These are phyloP conservation scores for Potorous gilbertii DNA, from an alignment of 2,797 vertebrate genomes.

Conservation along the genomic window DNA sequence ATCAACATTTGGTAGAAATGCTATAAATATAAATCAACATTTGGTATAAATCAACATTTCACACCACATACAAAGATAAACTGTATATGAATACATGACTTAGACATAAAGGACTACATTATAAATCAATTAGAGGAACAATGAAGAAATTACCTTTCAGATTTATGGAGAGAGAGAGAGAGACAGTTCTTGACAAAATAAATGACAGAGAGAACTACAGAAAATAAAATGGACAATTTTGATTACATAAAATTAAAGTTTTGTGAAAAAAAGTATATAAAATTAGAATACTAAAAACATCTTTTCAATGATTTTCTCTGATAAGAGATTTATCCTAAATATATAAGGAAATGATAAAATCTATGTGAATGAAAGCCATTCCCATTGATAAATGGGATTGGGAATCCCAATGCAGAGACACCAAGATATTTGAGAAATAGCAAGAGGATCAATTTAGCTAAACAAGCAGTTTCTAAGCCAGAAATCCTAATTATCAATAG, in stretches of 20 bases:
- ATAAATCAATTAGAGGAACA: not conserved
- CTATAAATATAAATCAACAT: no score
- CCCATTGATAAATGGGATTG: not conserved
- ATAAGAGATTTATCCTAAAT: not conserved
- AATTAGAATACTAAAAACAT: not conserved
- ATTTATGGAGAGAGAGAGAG: not conserved
- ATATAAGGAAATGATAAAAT: not conserved
- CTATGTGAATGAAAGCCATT: not conserved
- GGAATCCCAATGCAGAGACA: not conserved
- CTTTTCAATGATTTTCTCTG: not conserved
- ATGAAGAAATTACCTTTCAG: not conserved
- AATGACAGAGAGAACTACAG: not conserved
- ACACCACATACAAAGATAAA: not conserved
- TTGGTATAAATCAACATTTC: not conserved
- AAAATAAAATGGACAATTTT: not conserved
- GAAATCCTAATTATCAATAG: not conserved
- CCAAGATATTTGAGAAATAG: not conserved
- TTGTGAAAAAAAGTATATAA: not conserved
- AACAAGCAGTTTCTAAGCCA: not conserved
- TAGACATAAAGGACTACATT: not conserved
- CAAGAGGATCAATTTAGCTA: not conserved
- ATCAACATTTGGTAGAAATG: no score
- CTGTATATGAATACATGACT: not conserved
- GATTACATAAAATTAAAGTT: not conserved
- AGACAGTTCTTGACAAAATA: not conserved